Conservation (phyloP, 2,888 invertebrate species). For the Chouioia cunea region DNA sequence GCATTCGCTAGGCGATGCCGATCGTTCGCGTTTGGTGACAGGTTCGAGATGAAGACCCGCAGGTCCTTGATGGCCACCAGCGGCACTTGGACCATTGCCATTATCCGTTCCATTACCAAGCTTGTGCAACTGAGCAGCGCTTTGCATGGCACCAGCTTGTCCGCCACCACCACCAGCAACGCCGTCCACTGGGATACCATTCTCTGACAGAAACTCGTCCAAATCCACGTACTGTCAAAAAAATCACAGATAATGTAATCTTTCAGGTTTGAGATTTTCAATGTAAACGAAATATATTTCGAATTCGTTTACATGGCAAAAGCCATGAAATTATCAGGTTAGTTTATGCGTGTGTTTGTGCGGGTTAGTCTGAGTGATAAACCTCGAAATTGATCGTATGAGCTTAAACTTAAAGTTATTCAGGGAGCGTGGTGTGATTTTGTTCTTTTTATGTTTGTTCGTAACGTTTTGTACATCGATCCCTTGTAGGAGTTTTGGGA, state of each 20-base stretch:
- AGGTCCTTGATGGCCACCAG: slow-evolving; percentile 72
- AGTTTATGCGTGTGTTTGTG: no score
- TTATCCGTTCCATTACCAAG: slow-evolving; percentile 57
- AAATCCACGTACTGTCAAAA: slow-evolving; percentile 90
- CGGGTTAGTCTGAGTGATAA: no score
- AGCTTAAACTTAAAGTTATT: no score
- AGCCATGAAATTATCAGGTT: no score
- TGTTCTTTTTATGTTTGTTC: no score
- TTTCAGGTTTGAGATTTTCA: no score
- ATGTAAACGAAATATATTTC: no score
- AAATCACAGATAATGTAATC: background rate
- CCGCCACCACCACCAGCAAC: slow-evolving; percentile 72
- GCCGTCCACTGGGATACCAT: slow-evolving; percentile 89
- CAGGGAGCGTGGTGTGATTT: no score
- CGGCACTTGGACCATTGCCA: slow-evolving; percentile 60
- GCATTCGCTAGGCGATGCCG: slow-evolving; percentile 89
- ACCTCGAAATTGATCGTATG: no score
- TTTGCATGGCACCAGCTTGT: slow-evolving; percentile 74
- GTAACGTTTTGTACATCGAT: no score
- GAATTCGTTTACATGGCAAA: no score
- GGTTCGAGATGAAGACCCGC: slow-evolving; percentile 77
- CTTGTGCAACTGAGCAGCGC: slow-evolving; percentile 64
- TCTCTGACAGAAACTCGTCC: slow-evolving; percentile 96
- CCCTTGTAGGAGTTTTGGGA: no score
- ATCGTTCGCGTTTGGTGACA: slow-evolving; percentile 86